Percentiles rank a stretch among this genome's conserved stretches.
Evolutionary conservation across 2,888 invertebrate genomes (phyloP).

Genomic region (Sceliomorpha sp.): DNA sequence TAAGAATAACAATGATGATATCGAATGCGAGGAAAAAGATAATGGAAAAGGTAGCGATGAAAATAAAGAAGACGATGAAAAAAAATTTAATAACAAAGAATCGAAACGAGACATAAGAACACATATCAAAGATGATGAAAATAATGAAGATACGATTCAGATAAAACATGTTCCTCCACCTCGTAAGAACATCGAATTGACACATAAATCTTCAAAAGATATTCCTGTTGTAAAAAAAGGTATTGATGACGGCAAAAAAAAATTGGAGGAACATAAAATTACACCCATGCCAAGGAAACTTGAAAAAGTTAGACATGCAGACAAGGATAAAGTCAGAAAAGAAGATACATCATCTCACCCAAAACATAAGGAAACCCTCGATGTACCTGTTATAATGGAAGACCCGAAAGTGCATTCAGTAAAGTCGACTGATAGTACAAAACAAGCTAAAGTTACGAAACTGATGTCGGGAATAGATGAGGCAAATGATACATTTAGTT

Average conservation of each 20-base stretch:
- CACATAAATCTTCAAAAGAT: too few species aligned
- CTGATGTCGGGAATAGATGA: constrained; percentile 41
- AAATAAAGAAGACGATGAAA: constrained; percentile 32
- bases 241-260: constrained; percentile 13
- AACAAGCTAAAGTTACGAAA: constrained; percentile 46
- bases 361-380: constrained; percentile 25
- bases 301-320: constrained; percentile 70
- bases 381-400: constrained; percentile 23
- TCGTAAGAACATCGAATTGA: too few species aligned
- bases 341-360: constrained; percentile 9
- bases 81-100: constrained; percentile 39
- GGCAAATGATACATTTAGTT: constrained; percentile 43
- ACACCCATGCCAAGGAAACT: constrained; percentile 58
- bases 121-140: constrained; percentile 35
- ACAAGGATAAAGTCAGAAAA: constrained; percentile 64
- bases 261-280: constrained; percentile 52
- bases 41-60: constrained; percentile 58
- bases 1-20: constrained; percentile 24
- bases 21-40: constrained; percentile 67
- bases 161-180: too few species aligned
- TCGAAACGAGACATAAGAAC: too few species aligned
- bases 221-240: too few species aligned
- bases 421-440: constrained; percentile 40
- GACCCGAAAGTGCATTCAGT: constrained; percentile 20
- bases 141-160: constrained; percentile 60